These are phyloP conservation scores for Gonioctena quinquepunctata DNA, from an alignment of 1,140 invertebrate species.

Conservation along the genomic window DNA sequence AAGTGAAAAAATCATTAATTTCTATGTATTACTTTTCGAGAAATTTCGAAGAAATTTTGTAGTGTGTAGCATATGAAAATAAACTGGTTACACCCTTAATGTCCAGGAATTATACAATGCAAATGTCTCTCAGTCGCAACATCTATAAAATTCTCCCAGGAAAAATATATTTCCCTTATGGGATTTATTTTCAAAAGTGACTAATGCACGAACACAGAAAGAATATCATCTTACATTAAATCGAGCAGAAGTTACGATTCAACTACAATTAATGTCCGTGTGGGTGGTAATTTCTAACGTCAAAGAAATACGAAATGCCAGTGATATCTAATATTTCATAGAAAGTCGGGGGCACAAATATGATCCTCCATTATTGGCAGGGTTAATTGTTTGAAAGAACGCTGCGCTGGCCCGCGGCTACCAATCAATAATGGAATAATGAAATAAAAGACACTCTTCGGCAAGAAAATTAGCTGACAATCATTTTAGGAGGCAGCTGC, in stretches of 20 bases:
- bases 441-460: conserved; percentile 49
- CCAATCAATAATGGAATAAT: conserved; percentile 52
- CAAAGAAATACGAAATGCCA: conserved; percentile 20
- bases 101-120: too few species aligned
- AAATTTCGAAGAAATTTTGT: too few species aligned
- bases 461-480: conserved; percentile 40
- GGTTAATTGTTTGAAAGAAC: conserved; percentile 46
- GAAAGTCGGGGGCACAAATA: conserved; percentile 33
- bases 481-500: conserved; percentile 45
- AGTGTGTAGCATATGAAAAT: too few species aligned
- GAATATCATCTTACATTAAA: conserved; percentile 9
- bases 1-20: too few species aligned
- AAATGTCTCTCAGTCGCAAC: not conserved
- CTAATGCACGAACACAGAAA: not conserved
- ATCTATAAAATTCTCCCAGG: not conserved
- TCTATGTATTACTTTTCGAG: too few species aligned
- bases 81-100: too few species aligned
- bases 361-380: conserved; percentile 41
- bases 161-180: too few species aligned
- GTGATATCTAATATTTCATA: conserved; percentile 31
- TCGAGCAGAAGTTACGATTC: conserved; percentile 13
- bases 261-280: conserved; percentile 18
- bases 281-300: conserved; percentile 19
- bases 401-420: conserved; percentile 11
- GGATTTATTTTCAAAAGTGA: not conserved